These are phyloP conservation scores for Hepsetus odoe DNA, from an alignment of 2,113 vertebrate species.

Conservation along the genomic window DNA sequence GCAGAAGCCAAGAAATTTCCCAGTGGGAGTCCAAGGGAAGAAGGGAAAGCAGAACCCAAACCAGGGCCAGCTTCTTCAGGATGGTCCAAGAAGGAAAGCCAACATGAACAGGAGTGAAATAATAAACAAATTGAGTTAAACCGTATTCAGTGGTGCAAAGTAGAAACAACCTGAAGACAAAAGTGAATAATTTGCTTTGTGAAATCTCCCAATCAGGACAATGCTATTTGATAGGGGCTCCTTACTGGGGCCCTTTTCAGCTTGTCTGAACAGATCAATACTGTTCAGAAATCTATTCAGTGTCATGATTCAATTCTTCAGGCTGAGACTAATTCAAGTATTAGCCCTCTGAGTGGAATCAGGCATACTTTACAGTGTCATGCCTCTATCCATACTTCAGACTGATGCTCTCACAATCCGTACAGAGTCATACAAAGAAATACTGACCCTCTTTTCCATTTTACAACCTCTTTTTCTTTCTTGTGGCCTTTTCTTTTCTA, in stretches of 20 bases:
- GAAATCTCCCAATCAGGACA: too few species aligned
- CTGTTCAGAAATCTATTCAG: constrained; percentile 5
- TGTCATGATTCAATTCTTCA: not conserved
- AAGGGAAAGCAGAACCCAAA: not conserved
- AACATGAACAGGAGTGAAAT: too few species aligned
- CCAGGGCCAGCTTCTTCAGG: not conserved
- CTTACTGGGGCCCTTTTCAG: not conserved
- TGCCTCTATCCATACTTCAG: not conserved
- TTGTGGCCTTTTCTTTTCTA: not conserved
- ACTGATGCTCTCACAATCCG: not conserved
- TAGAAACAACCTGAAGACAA: not conserved
- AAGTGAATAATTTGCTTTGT: too few species aligned
- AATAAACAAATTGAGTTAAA: not conserved
- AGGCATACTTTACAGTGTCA: not conserved
- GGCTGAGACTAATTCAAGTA: not conserved
- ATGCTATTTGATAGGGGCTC: not conserved
- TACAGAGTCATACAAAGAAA: not conserved
- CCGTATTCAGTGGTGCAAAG: not conserved
- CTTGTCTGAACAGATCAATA: not conserved
- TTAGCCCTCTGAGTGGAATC: not conserved
- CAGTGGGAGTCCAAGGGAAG: not conserved
- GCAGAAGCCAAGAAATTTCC: not conserved
- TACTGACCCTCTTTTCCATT: not conserved
- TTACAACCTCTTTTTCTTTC: not conserved
- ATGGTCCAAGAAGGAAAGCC: not conserved